A percentile compares a stretch with the other conserved stretches of the same genome.
These are phyloP conservation scores for Chaetops frenatus DNA, from an alignment of 2,113 vertebrate genomes.

Conservation along the genomic window DNA sequence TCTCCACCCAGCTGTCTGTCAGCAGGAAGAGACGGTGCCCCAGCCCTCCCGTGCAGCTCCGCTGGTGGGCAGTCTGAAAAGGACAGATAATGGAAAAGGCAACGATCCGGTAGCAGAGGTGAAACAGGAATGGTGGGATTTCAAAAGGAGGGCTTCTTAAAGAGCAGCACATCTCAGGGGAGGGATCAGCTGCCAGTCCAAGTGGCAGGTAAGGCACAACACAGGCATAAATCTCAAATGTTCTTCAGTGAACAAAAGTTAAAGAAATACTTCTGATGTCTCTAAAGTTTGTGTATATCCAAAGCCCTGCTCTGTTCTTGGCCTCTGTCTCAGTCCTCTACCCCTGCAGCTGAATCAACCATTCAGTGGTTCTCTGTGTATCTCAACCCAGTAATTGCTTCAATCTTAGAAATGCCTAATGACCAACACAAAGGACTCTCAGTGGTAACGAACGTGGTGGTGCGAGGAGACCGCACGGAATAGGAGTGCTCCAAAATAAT, in stretches of 20 bases:
- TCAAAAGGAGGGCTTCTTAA: constrained; percentile 67
- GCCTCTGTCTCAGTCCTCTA: constrained; percentile 43
- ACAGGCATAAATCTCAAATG: constrained; percentile 50
- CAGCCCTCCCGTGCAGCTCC: constrained; percentile 40
- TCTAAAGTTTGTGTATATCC: constrained; percentile 35
- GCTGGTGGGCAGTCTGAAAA: constrained; percentile 53
- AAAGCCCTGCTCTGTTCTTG: constrained; percentile 54
- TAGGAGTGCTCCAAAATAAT: constrained; percentile 19
- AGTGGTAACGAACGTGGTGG: not conserved
- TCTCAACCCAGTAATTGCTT: not conserved
- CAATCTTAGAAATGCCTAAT: not conserved
- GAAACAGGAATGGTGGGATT: constrained; percentile 67
- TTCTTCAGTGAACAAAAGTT: constrained; percentile 43
- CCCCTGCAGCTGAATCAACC: not conserved
- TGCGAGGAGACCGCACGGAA: not conserved
- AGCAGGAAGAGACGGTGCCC: constrained; percentile 58
- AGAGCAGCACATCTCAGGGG: constrained; percentile 65
- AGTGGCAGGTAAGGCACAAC: constrained; percentile 67
- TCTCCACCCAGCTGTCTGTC: constrained; percentile 51
- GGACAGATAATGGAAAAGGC: constrained; percentile 63
- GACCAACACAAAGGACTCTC: not conserved
- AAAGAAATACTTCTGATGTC: constrained; percentile 45
- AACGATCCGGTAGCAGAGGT: constrained; percentile 61
- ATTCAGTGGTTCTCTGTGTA: not conserved
- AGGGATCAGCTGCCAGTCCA: constrained; percentile 68